These are phyloP conservation scores for Nibea coibor DNA, from an alignment of 2,113 vertebrate genomes.

Conservation along the genomic window DNA sequence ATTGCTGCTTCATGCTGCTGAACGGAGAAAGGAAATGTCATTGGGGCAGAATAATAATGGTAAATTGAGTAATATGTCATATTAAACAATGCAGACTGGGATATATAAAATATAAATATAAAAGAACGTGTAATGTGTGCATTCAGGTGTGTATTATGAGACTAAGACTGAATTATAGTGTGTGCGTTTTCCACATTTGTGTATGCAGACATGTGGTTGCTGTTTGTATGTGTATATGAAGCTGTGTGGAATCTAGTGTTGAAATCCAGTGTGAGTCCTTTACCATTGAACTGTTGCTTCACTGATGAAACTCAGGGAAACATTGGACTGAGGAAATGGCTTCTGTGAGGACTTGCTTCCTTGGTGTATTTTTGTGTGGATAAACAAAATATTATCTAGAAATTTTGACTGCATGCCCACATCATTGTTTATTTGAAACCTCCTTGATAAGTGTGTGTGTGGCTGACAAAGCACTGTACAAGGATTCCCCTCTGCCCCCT, in stretches of 20 bases:
- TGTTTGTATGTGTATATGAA: not conserved
- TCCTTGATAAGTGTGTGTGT: not conserved
- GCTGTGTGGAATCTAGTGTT: not conserved
- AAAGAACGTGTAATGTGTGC: not conserved
- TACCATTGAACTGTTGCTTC: not conserved
- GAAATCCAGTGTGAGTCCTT: not conserved
- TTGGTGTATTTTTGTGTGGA: conserved; percentile 1
- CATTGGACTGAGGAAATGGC: conserved; percentile 18
- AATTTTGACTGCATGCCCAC: conserved; percentile 4
- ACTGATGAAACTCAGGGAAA: not conserved
- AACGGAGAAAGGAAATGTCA: conserved; percentile 21
- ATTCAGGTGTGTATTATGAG: not conserved
- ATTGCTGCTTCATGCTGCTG: not conserved
- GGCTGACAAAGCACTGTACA: not conserved
- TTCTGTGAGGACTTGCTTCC: not conserved
- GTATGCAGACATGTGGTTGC: not conserved
- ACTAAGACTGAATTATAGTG: no score
- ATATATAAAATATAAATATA: not conserved
- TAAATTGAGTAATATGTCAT: conserved; percentile 11
- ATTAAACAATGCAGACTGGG: conserved; percentile 8
- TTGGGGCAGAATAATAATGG: not conserved
- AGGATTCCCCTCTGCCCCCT: conserved; percentile 22
- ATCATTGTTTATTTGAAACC: conserved; percentile 17
- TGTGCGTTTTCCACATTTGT: not conserved
- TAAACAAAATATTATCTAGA: conserved; percentile 15